Evolutionary conservation across 2,113 vertebrate species (phyloP), one percentile per base, ranked within the genome.

Genomic region (Lasiurus cinereus): DNA sequence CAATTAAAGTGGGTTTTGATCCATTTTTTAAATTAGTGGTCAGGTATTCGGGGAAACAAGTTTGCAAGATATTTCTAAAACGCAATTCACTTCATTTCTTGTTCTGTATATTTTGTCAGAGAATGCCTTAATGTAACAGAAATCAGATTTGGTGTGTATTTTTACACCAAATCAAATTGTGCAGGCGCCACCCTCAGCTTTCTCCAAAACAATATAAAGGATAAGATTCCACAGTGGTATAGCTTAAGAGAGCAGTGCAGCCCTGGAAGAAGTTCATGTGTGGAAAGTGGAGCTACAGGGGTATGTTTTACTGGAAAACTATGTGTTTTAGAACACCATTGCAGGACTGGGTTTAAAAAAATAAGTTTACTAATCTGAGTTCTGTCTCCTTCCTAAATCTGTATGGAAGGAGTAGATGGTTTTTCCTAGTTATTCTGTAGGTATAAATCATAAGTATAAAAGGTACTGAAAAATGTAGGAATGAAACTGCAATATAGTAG

Each of bases 121-220:
- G 98, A 98, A 99, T 96, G 98, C 98, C 98, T 99, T 99, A 99
- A 99, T 99, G 99, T 98, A 99, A 97, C 98, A 98, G 98, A 99
- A 99, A 99, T 99, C 98, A 98, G 99, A 99, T 99, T 99, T 99
- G 98, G 98, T 98, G 98, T 98, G 98, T 99, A 99, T 99, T 99
- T 99, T 99, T 99, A 99, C 99, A 99, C 98, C 98, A 99, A 99
- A 99, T 99, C 98, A 98, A 99, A 99, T 99, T 99, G 99, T 97
- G 59, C 95, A 98, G 99, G 99, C 99, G 99, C 99, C 99, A 99
- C 98, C 95, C 98, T 98, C 97, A 90, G 98, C 98, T 98, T 99
- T 97, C 98, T 98, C 98, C 96, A 96, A 98, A 98, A 98, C 98
- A 98, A 98, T 98, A 98, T 97, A 56, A 97, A 97, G 98, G 98